Evolutionary conservation across 1,140 invertebrate species (phyloP), one percentile per base, ranked within the genome.

Genomic region (Drosophila novamexicana): DNA sequence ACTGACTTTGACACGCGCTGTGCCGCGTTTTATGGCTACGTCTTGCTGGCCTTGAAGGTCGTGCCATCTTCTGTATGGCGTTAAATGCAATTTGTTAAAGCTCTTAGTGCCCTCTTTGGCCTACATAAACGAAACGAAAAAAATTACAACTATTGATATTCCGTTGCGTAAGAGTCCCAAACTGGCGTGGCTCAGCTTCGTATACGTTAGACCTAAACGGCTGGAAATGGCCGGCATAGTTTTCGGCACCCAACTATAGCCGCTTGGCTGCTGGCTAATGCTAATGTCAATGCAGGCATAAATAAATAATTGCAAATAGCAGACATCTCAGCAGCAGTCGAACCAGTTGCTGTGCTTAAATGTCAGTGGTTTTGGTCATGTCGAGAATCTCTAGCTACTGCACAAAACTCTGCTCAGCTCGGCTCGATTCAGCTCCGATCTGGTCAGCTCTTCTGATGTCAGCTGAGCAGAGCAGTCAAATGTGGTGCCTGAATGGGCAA

Each of bases 281-380:
- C 86, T 90, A 90, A 90, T 90, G 86, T 90, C 86, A 90, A 90
- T 90, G 81, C 64, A 82, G 85, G 86, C 86, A 90, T 90, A 90
- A 90, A 90, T 90, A 90, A 88, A 89, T 86, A 90, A 90, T 86
- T 80, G 77, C 79, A 69, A 76, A 80, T 75, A 75, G 68, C 68
- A 72, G 62, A 50, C 39, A 47, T 49, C 68, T 32, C 34, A 39
- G 63, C 50, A 16, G 62, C 32, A 61, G 50, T 67, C 73, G 84
- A 79, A 89, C 84, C 80, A 82, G 72, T 85, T 85, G 78, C 40
- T 8, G 71, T 49, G 63, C 63, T 75, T 88, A 88, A 88, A 88
- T 88, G 83, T 88, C 83, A 86, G 76, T 79, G 77, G 83, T 80
- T 86, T 78, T 83, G 83, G 79, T 75, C 84, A 88, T 73, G 84